Evolutionary conservation across 2,888 invertebrate species (phyloP).

Genomic region (Nemoura dubitans): DNA sequence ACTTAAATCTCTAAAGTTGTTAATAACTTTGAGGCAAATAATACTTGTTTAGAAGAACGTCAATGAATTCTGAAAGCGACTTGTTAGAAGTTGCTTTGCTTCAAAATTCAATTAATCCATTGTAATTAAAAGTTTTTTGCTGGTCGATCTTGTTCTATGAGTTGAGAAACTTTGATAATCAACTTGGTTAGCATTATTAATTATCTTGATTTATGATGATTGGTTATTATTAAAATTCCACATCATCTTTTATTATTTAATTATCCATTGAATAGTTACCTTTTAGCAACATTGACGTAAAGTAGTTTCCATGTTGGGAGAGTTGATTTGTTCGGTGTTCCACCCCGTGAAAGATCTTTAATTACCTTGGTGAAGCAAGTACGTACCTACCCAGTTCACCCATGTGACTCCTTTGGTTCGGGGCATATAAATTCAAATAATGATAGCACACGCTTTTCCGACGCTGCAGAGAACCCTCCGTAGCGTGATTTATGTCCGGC

Average conservation of each 20-base stretch:
- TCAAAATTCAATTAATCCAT: neutral
- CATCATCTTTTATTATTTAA: slow-evolving; percentile 2
- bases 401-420: neutral
- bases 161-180: slow-evolving; percentile 4
- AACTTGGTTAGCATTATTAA: slow-evolving; percentile 7
- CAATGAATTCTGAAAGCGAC: slow-evolving; percentile 39
- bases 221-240: neutral
- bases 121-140: neutral
- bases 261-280: slow-evolving; percentile 7
- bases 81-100: neutral
- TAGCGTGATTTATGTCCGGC: neutral
- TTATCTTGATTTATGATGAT: slow-evolving; percentile 7
- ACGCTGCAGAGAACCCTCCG: neutral
- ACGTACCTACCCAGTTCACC: no score
- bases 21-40: slow-evolving; percentile 39
- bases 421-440: neutral
- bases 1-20: neutral
- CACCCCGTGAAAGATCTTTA: neutral
- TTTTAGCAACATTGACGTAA: neutral
- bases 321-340: neutral
- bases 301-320: neutral
- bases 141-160: neutral
- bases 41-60: slow-evolving; percentile 43
- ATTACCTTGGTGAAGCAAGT: neutral
- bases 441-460: neutral